phyloP scores from a whole-genome alignment of 2,113 vertebrate genomes.

The Ciconia maguari region DNA sequence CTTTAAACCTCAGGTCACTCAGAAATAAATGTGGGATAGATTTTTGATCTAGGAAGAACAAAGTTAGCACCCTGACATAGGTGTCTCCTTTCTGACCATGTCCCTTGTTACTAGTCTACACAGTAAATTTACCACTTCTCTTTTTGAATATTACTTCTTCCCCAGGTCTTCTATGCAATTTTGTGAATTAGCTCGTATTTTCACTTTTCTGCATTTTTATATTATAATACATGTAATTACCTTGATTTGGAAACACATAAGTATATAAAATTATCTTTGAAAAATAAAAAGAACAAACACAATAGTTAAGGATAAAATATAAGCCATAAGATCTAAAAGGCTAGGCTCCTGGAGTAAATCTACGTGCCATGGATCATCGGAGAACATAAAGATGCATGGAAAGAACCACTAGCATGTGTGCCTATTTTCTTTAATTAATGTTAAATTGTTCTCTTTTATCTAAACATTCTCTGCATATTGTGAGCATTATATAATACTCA shows the following conservation, averaged over 20 bases:
- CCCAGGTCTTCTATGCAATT: background rate
- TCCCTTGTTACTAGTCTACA: background rate
- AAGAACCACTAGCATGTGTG: background rate
- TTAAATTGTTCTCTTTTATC: background rate
- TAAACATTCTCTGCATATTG: background rate
- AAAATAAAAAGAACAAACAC: background rate
- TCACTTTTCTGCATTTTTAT: background rate
- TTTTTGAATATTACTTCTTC: background rate
- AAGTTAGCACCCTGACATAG: background rate
- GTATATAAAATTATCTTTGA: background rate
- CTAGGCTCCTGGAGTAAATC: background rate
- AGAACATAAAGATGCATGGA: background rate
- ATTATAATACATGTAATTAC: background rate
- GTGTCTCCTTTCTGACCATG: background rate
- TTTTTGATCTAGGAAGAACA: background rate
- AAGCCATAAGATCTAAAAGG: background rate
- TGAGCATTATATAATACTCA: background rate
- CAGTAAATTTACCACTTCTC: background rate
- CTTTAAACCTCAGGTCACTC: background rate
- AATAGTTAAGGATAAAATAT: background rate
- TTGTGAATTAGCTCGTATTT: background rate
- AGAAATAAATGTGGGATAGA: background rate
- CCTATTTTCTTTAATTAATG: background rate
- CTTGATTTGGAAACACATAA: background rate
- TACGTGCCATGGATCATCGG: background rate